Conservation (phyloP, 1,140 invertebrate genomes). For the Stenopsyche tienmushanensis region DNA sequence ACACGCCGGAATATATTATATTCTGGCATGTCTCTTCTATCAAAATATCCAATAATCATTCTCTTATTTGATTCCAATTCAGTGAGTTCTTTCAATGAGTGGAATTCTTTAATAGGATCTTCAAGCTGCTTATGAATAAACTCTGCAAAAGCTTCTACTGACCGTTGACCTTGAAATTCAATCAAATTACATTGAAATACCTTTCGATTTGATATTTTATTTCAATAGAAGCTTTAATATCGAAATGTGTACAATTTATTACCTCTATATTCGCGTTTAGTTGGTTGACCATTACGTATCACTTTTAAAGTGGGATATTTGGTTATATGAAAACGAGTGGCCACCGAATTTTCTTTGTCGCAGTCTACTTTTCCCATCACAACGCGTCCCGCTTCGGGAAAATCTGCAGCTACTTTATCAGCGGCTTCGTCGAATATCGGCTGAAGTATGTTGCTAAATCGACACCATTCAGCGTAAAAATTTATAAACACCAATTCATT, state of each 20-base stretch:
- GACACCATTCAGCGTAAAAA: constrained; percentile 98
- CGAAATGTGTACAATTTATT: constrained; percentile 16
- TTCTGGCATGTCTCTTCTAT: constrained; percentile 74
- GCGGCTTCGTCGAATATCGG: constrained; percentile 97
- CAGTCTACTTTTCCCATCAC: constrained; percentile 97
- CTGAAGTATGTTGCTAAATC: constrained; percentile 91
- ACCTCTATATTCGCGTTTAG: constrained; percentile 93
- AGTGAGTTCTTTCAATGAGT: constrained; percentile 71
- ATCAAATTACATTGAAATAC: background rate
- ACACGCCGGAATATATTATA: constrained; percentile 80
- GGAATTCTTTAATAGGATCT: constrained; percentile 84
- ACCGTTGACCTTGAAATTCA: constrained; percentile 56
- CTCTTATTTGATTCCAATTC: constrained; percentile 86
- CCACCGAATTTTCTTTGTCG: constrained; percentile 83
- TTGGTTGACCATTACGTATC: constrained; percentile 89
- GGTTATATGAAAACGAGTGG: constrained; percentile 89
- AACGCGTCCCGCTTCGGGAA: constrained; percentile 80
- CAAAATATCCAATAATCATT: constrained; percentile 93
- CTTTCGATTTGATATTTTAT: background rate
- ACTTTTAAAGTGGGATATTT: constrained; percentile 99
- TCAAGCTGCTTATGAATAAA: constrained; percentile 90
- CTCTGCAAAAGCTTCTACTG: constrained; percentile 77
- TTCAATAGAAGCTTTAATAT: background rate
- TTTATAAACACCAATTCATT: constrained; percentile 98
- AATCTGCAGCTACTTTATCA: constrained; percentile 78